Percentiles rank a stretch among this genome's conserved stretches.
phyloP scores from a whole-genome alignment of 2,888 invertebrate genomes.

The Maniola hyperantus region DNA sequence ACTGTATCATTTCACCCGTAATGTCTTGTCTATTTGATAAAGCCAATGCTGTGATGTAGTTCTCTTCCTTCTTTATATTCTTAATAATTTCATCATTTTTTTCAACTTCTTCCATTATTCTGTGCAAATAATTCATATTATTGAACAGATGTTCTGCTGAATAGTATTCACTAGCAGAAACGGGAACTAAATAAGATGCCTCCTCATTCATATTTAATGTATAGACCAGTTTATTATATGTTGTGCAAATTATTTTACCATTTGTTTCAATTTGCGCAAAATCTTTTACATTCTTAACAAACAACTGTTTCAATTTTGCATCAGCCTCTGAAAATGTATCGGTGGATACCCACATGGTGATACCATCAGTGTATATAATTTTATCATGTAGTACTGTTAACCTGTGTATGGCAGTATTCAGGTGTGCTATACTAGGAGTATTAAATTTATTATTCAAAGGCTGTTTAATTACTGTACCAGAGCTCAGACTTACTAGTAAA shows the following conservation, averaged over 20 bases:
- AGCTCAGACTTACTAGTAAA: slow-evolving; percentile 55
- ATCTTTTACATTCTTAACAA: slow-evolving; percentile 61
- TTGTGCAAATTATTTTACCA: slow-evolving; percentile 59
- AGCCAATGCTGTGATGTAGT: slow-evolving; percentile 61
- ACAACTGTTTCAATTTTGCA: slow-evolving; percentile 54
- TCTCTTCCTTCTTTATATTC: slow-evolving; percentile 54
- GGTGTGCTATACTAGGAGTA: slow-evolving; percentile 51
- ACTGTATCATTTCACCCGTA: slow-evolving; percentile 54
- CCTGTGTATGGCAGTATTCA: slow-evolving; percentile 63
- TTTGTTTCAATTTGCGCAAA: slow-evolving; percentile 52
- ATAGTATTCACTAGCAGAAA: slow-evolving; percentile 49
- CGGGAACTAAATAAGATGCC: slow-evolving; percentile 46
- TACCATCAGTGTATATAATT: slow-evolving; percentile 65
- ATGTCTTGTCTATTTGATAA: slow-evolving; percentile 64
- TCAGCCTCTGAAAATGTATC: slow-evolving; percentile 48
- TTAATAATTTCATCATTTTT: slow-evolving; percentile 53
- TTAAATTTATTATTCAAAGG: slow-evolving; percentile 43
- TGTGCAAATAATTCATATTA: slow-evolving; percentile 55
- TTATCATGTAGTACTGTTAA: slow-evolving; percentile 47
- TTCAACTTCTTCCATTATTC: slow-evolving; percentile 57
- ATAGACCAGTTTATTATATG: slow-evolving; percentile 62
- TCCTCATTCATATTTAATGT: slow-evolving; percentile 54
- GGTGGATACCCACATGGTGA: slow-evolving; percentile 63
- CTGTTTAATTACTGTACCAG: slow-evolving; percentile 61
- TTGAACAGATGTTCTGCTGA: slow-evolving; percentile 55